Conservation (phyloP, 2,797 vertebrate genomes). For the Phataginus tricuspis region DNA sequence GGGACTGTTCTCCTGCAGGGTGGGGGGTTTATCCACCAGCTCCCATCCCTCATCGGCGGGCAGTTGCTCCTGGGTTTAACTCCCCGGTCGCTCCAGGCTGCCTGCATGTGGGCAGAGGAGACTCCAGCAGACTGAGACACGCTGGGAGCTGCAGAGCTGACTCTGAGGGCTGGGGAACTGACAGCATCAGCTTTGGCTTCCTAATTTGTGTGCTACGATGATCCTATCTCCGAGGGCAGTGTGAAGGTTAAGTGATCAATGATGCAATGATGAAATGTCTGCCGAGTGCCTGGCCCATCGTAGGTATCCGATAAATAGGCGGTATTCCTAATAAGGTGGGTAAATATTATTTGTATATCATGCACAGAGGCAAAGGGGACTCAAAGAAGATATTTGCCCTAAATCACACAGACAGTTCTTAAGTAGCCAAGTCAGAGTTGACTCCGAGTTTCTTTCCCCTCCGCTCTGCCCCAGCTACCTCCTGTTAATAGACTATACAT, state of each 20-base stretch:
- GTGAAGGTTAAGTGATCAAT: not conserved
- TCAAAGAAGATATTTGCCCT: not conserved
- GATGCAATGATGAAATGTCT: not conserved
- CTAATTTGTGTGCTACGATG: not conserved
- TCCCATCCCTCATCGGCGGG: not conserved
- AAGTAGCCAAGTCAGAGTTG: not conserved
- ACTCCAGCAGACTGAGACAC: not conserved
- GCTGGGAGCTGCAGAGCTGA: not conserved
- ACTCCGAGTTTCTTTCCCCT: not conserved
- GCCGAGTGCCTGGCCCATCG: not conserved
- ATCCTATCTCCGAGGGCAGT: not conserved
- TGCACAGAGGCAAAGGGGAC: not conserved
- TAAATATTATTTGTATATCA: not conserved
- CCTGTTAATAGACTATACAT: not conserved
- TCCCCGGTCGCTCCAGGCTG: not conserved
- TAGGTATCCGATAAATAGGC: not conserved
- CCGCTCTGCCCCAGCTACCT: accelerated
- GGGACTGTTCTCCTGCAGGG: not conserved
- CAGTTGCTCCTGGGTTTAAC: not conserved
- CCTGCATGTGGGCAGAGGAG: not conserved
- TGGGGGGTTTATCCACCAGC: not conserved
- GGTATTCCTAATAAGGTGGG: not conserved
- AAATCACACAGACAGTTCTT: not conserved
- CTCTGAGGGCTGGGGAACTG: not conserved
- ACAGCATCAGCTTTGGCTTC: not conserved